Evolutionary conservation across 2,888 invertebrate genomes (phyloP).

Genomic region (Ischnura elegans): DNA sequence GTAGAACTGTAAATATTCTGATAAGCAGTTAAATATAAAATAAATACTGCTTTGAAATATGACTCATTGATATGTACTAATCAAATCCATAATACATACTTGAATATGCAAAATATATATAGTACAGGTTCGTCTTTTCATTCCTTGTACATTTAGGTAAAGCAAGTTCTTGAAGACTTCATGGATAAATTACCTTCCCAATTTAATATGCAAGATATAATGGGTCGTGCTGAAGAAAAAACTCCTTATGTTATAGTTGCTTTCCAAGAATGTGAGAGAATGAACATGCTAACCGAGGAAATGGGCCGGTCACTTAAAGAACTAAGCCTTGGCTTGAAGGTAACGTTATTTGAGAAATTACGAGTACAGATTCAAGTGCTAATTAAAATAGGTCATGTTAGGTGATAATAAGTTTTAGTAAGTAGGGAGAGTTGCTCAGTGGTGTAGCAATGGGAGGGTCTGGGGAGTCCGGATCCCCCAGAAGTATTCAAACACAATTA

Average conservation of each 20-base stretch:
- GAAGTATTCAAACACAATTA: too few relatives aligned
- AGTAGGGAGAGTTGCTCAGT: too few relatives aligned
- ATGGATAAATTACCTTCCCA: slow-evolving; percentile 93
- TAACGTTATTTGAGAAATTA: slow-evolving; percentile 76
- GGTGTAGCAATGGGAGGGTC: too few relatives aligned
- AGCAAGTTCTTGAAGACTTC: slow-evolving; percentile 89
- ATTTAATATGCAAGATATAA: slow-evolving; percentile 92
- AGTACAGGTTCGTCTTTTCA: neutral
- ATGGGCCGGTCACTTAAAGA: slow-evolving; percentile 90
- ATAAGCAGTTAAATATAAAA: too few relatives aligned
- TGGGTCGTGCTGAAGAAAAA: slow-evolving; percentile 91
- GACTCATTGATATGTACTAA: too few relatives aligned
- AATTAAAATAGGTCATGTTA: too few relatives aligned
- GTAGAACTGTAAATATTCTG: too few relatives aligned
- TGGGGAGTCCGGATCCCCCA: too few relatives aligned
- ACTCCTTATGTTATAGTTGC: slow-evolving; percentile 96
- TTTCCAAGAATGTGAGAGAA: slow-evolving; percentile 95
- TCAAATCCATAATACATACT: neutral
- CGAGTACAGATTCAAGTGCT: too few relatives aligned
- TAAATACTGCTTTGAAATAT: too few relatives aligned
- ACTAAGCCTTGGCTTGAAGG: slow-evolving; percentile 93
- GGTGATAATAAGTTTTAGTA: too few relatives aligned
- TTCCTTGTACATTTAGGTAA: slow-evolving; percentile 80
- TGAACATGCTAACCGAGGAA: slow-evolving; percentile 93
- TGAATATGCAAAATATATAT: neutral